Evolutionary conservation across 2,888 invertebrate genomes (phyloP).

Genomic region (Drosophila helvetica): DNA sequence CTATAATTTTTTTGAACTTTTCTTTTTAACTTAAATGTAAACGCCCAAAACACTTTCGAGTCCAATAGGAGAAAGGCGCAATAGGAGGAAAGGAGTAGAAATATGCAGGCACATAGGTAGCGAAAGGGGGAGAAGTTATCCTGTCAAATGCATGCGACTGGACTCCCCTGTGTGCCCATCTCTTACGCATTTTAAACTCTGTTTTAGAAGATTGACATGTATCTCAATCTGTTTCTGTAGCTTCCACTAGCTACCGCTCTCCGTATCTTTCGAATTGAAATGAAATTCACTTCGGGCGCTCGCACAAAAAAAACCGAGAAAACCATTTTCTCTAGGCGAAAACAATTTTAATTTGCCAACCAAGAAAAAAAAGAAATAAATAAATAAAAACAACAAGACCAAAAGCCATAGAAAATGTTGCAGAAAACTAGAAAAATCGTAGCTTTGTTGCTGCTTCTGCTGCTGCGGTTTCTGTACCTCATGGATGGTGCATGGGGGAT

Average conservation of each 20-base stretch:
- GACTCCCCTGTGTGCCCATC: too few relatives aligned
- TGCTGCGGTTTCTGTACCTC: constrained; percentile 44
- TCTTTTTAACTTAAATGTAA: too few relatives aligned
- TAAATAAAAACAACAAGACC: constrained; percentile 27
- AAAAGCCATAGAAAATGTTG: constrained; percentile 36
- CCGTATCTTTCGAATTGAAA: constrained; percentile 18
- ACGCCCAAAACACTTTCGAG: too few relatives aligned
- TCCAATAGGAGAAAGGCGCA: too few relatives aligned
- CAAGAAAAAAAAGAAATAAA: not conserved
- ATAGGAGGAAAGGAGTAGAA: too few relatives aligned
- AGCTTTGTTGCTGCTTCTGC: constrained; percentile 41
- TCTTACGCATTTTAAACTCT: too few relatives aligned
- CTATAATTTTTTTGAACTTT: not conserved
- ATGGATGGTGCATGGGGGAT: constrained; percentile 24
- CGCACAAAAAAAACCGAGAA: not conserved
- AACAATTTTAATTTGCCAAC: constrained; percentile 64
- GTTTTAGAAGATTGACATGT: not conserved
- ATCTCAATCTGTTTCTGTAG: not conserved
- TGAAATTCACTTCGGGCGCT: constrained; percentile 21
- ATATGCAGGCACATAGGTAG: not conserved
- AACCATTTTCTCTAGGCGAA: constrained; percentile 41
- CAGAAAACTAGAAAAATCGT: constrained; percentile 60
- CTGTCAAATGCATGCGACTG: too few relatives aligned
- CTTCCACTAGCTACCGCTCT: not conserved
- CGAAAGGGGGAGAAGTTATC: too few relatives aligned